Percentiles rank a stretch among this genome's conserved stretches.
phyloP scores from a whole-genome alignment of 1,140 invertebrate species.

The Aphis gossypii region DNA sequence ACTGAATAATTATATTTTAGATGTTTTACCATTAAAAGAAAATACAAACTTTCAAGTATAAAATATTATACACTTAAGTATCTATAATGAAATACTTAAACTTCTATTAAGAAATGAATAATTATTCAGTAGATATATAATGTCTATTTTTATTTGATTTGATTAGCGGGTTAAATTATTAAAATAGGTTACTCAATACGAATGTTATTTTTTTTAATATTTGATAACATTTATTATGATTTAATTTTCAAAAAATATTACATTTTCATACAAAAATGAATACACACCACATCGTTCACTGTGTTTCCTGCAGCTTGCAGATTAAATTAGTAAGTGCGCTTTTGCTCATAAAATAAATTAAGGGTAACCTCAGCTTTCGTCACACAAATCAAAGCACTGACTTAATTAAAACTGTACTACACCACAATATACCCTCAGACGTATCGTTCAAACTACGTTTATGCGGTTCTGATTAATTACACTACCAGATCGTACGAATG shows the following conservation, averaged over 20 bases:
- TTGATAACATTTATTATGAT: not conserved
- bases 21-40: not conserved
- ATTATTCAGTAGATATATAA: not conserved
- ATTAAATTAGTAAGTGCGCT: not conserved
- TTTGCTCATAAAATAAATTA: constrained; percentile 2
- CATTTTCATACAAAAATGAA: not conserved
- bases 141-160: not conserved
- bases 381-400: not conserved
- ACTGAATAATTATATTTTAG: not conserved
- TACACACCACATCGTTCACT: not conserved
- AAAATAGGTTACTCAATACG: not conserved
- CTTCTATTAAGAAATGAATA: not conserved
- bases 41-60: not conserved
- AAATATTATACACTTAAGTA: not conserved
- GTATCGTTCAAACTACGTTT: not conserved
- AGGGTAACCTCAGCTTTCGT: not conserved
- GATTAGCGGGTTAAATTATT: not conserved
- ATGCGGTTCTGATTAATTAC: not conserved
- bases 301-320: not conserved
- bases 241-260: not conserved
- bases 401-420: not conserved
- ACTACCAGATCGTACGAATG: not conserved
- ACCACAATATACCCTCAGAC: not conserved
- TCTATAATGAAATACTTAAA: not conserved
- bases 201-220: not conserved